Conservation (phyloP, 2,113 vertebrate species). For the Eptatretus burgeri region DNA sequence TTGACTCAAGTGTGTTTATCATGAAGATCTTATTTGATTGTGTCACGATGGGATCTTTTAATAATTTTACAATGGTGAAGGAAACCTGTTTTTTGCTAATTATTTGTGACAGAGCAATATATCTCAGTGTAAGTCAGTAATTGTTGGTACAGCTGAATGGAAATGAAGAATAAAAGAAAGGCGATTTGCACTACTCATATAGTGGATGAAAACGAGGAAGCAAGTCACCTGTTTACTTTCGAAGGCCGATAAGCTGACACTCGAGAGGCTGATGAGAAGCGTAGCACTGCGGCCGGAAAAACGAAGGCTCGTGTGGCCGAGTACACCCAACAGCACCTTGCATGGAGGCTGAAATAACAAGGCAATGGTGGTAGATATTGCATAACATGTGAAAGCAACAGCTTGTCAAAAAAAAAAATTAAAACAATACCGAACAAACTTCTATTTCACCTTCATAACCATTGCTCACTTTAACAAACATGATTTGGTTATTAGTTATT, state of each 20-base stretch:
- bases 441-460: too few species aligned
- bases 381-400: too few species aligned
- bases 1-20: not conserved
- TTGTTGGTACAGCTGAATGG: not conserved
- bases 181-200: too few species aligned
- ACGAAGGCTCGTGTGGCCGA: not conserved
- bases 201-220: not conserved
- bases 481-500: too few species aligned
- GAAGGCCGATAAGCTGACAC: not conserved
- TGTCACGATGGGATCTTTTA: not conserved
- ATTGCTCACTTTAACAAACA: too few species aligned
- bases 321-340: not conserved
- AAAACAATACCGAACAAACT: too few species aligned
- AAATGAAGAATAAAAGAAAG: not conserved
- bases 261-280: not conserved
- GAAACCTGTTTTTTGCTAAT: not conserved
- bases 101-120: not conserved
- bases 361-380: too few species aligned
- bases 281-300: slow-evolving; percentile 1
- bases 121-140: not conserved
- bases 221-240: not conserved
- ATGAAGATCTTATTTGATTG: not conserved
- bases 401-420: too few species aligned
- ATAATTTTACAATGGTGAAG: not conserved
- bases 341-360: not conserved